Conservation (phyloP, 2,888 invertebrate species). For the Pasiphila rectangulata region DNA sequence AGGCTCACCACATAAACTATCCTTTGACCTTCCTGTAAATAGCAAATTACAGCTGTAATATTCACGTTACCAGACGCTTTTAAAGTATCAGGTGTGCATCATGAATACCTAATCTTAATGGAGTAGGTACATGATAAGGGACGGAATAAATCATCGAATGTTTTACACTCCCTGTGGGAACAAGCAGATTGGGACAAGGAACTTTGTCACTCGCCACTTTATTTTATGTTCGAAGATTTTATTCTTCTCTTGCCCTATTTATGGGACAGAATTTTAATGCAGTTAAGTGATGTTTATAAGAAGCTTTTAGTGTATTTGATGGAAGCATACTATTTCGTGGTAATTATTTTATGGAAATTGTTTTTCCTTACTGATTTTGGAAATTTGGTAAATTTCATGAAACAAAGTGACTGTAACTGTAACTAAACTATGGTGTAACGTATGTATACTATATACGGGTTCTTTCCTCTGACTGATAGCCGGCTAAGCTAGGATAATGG, state of each 20-base stretch:
- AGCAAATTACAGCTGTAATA: not conserved
- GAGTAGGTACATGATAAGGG: conserved; percentile 66
- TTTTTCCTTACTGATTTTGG: too few species aligned
- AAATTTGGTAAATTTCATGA: too few species aligned
- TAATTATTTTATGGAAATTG: too few species aligned
- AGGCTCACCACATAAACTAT: too few species aligned
- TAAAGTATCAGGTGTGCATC: conserved; percentile 74
- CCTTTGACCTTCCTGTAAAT: not conserved
- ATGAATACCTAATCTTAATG: conserved; percentile 79
- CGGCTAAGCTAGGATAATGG: too few species aligned
- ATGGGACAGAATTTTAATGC: not conserved
- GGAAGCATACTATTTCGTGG: not conserved
- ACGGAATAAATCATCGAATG: conserved; percentile 72
- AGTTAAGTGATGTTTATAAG: too few species aligned
- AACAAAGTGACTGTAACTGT: too few species aligned
- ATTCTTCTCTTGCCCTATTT: not conserved
- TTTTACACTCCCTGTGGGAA: conserved; percentile 72
- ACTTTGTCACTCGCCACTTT: conserved; percentile 26
- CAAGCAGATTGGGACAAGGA: conserved; percentile 59
- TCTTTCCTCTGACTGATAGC: too few species aligned
- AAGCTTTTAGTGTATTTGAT: too few species aligned
- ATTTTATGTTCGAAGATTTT: conserved; percentile 26
- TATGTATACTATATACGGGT: too few species aligned
- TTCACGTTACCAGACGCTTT: conserved; percentile 51
- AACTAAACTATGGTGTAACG: too few species aligned